Evolutionary conservation across 2,113 vertebrate genomes (phyloP), one percentile per base, ranked within the genome.

Genomic region (Ariopsis seemanni): DNA sequence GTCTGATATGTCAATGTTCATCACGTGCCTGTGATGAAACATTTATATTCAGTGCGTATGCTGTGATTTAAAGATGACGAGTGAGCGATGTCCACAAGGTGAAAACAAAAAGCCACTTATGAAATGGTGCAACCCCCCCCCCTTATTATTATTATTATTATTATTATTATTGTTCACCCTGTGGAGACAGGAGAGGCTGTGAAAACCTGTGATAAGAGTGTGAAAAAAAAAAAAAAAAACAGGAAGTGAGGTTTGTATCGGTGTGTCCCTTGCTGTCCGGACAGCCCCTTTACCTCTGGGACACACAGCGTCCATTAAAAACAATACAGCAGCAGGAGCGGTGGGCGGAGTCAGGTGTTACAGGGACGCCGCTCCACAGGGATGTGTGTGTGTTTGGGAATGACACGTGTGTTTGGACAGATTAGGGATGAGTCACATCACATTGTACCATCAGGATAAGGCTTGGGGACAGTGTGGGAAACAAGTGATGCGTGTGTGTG

Each of bases 251-350:
- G 53, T 52, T 34, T 79, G 88, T 88, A 79, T 89, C 91, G 90
- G 84, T 88, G 83, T 86, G 72, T 84, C 62, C 78, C 87, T 75
- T 7, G 55, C 58, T 42, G 77, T 57, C 79, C 34, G 62, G n/a
- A 72, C 88, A 90, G 48, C 85, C 85, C 85, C 92, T 82, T 85
- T 90, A 86, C 93, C 92, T 93, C 80, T 88, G 90, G 89, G 86
- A 91, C 72, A 92, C 93, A 95, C 94, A 93, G 52, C 52, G 72
- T n/a, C 89, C 90, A 91, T 93, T 67, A 85, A 92, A 93, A 94
- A 94, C 92, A 94, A 92, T 88, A 89, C 82, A 87, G 84, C 12
- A 50, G 15, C 20, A 30, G 77, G 8, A 42, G 0, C 42, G 42
- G 42, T 42, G 42, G 42, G 42, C 42, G 72, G 25, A 58, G 27